phyloP scores from a whole-genome alignment of 2,797 vertebrate genomes.

The Gymnodraco acuticeps region DNA sequence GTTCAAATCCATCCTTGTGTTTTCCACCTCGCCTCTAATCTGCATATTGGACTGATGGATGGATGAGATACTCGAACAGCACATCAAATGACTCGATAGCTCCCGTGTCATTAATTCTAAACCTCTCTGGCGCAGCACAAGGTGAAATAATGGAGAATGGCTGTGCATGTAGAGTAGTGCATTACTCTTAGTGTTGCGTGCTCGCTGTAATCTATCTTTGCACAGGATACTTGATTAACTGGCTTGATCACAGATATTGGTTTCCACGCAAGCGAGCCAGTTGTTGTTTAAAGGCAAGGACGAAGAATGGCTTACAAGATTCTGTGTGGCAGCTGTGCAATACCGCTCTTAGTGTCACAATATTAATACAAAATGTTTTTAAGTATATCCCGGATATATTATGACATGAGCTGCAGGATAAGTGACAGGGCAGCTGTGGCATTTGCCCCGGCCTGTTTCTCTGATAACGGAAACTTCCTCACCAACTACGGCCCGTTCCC shows the following conservation, averaged over 20 bases:
- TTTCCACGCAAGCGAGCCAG: constrained; percentile 37
- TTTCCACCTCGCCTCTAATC: constrained; percentile 23
- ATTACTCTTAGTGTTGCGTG: constrained; percentile 43
- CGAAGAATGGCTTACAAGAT: constrained; percentile 4
- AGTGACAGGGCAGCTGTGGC: constrained; percentile 43
- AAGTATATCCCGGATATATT: too few species aligned
- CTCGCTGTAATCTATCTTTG: constrained; percentile 59
- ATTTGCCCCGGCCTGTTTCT: constrained; percentile 16
- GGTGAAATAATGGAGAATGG: constrained; percentile 31
- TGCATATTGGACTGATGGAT: constrained; percentile 3
- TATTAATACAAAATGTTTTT: background rate
- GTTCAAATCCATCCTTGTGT: constrained; percentile 14
- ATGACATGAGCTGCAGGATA: constrained; percentile 31
- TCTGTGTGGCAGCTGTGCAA: background rate
- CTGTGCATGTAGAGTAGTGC: constrained; percentile 21
- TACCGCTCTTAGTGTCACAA: background rate
- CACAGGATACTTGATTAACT: constrained; percentile 62
- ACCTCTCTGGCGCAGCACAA: constrained; percentile 37
- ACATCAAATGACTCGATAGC: constrained; percentile 13
- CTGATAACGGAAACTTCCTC: constrained; percentile 22
- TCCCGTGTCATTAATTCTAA: constrained; percentile 64
- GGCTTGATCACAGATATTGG: constrained; percentile 46
- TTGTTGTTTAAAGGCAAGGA: constrained; percentile 7
- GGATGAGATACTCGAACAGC: constrained; percentile 7
- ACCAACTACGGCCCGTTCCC: constrained; percentile 26